phyloP scores from a whole-genome alignment of 64 coral and sea anemone species.

The Pocillopora damicornis region DNA sequence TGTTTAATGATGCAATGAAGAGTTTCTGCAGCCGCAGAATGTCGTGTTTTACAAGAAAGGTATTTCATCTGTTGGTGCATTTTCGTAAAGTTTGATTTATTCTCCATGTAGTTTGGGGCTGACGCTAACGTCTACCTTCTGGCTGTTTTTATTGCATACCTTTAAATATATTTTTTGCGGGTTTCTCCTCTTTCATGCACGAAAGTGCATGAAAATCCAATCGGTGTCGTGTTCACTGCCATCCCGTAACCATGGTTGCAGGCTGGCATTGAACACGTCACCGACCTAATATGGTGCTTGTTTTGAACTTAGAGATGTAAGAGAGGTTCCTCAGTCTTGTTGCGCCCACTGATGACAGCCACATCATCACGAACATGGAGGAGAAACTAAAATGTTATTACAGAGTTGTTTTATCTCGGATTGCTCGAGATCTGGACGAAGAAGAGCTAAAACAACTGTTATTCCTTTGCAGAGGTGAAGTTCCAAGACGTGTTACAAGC shows the following conservation, averaged over 20 bases:
- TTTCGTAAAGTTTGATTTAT: too few relatives aligned
- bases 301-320: not conserved
- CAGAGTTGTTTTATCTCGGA: not conserved
- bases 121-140: too few relatives aligned
- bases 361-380: not conserved
- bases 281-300: not conserved
- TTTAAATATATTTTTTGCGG: too few relatives aligned
- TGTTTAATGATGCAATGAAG: too few relatives aligned
- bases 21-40: too few relatives aligned
- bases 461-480: not conserved
- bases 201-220: too few relatives aligned
- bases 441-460: not conserved
- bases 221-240: too few relatives aligned
- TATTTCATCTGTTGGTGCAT: too few relatives aligned
- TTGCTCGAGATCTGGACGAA: not conserved
- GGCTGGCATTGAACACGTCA: not conserved
- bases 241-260: not conserved
- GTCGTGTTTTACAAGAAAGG: too few relatives aligned
- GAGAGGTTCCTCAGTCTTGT: not conserved
- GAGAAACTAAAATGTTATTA: not conserved
- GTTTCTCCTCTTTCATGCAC: too few relatives aligned
- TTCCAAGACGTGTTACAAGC: not conserved
- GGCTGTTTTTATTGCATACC: too few relatives aligned
- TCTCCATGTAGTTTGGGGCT: too few relatives aligned
- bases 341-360: not conserved